Evolutionary conservation across 2,797 vertebrate genomes (phyloP), one percentile per base, ranked within the genome.

Genomic region (Tenualosa thibaudeaui): DNA sequence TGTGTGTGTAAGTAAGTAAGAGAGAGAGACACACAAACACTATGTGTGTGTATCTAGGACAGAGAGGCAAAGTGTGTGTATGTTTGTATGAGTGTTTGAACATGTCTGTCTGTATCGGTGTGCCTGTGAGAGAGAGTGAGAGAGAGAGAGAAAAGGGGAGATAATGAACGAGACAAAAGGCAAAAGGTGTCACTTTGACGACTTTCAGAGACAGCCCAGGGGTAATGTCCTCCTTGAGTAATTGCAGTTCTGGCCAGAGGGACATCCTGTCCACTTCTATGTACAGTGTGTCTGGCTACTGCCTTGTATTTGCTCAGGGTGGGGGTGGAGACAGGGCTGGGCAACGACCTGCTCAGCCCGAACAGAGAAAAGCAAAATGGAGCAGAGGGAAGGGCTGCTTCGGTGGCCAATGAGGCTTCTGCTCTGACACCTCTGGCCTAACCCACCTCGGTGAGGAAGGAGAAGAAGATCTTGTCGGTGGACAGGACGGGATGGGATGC

Each of bases 391-490:
- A 31, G 62, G 62, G 62, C 62, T 62, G 7, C 62, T 68, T 78
- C 19, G 19, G 56, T 19, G 19, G 19, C 3, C 56, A 4, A 5
- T 0, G 56, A 6, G 19, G 19, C 56, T 58, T 19, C 56, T 19
- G 53, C 13, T 12, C 24, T 3, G 4, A 46, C 46, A 46, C 46
- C 46, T 46, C 46, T 46, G 46, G 46, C 46, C 1, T 46, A 46
- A 46, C 62, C 62, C 93, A 97, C 98, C 97, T 98, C 96, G 0
- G 95, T 98, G 87, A 99, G 96, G 93, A 99, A 99, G 19, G 94
- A 94, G 89, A 94, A 95, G 65, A 99, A 97, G 89, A 98, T 96
- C 90, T 95, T 96, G 93, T 99, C 97, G 49, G 94, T 95, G 88
- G 96, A 97, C 84, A 99, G 96, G 81, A 96, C 91, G 0, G 96